Evolutionary conservation across 2,888 invertebrate species (phyloP).

Genomic region (Leucozona laternaria): DNA sequence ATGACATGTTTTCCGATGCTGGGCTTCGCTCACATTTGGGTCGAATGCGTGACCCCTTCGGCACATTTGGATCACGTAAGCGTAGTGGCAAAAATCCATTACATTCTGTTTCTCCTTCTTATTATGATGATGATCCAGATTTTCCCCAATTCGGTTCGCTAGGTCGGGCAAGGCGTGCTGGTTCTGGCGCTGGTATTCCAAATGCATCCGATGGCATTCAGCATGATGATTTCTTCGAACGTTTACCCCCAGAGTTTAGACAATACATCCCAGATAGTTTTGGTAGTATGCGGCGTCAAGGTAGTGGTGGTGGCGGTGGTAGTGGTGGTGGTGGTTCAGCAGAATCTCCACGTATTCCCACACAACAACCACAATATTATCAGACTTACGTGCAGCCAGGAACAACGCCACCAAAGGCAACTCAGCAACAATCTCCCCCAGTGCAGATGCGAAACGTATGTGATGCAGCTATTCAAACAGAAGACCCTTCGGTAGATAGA

Average conservation of each 20-base stretch:
- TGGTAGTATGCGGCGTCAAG: conserved; percentile 79
- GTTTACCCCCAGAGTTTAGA: conserved; percentile 83
- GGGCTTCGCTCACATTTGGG: conserved; percentile 82
- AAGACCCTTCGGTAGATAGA: conserved; percentile 78
- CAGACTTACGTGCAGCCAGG: conserved; percentile 76
- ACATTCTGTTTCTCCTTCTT: conserved; percentile 79
- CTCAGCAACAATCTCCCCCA: conserved; percentile 79
- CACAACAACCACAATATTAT: conserved; percentile 75
- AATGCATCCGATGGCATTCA: conserved; percentile 74
- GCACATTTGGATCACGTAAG: conserved; percentile 82
- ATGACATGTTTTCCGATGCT: conserved; percentile 81
- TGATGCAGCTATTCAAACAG: conserved; percentile 84
- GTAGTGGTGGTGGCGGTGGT: conserved; percentile 64
- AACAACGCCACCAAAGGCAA: conserved; percentile 71
- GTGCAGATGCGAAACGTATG: conserved; percentile 80
- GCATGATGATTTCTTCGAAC: conserved; percentile 81
- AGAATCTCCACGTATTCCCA: conserved; percentile 77
- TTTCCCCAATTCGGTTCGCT: conserved; percentile 82
- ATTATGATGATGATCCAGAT: conserved; percentile 81
- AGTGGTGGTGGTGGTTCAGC: conserved; percentile 64
- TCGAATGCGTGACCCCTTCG: conserved; percentile 83
- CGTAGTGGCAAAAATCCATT: conserved; percentile 80
- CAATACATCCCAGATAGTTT: conserved; percentile 83
- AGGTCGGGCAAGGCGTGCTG: conserved; percentile 79
- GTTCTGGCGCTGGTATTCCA: conserved; percentile 52